A percentile compares a stretch with the other conserved stretches of the same genome.
Evolutionary conservation across 1,140 invertebrate genomes (phyloP).

Genomic region (Drepana arcuata): DNA sequence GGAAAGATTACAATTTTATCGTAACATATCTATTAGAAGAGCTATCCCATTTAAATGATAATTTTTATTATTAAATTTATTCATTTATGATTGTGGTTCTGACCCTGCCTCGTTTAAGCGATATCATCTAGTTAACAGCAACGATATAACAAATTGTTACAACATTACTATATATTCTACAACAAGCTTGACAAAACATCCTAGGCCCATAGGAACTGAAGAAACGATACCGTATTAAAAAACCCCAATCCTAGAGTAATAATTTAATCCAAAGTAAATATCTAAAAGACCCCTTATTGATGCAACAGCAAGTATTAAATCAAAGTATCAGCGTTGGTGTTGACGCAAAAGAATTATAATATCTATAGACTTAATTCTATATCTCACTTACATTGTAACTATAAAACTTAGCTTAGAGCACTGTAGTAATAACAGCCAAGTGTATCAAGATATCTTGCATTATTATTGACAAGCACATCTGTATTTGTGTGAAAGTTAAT

Average conservation of each 20-base stretch:
- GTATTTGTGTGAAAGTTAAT: neutral
- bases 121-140: conserved; percentile 44
- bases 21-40: conserved; percentile 24
- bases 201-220: conserved; percentile 66
- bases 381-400: conserved; percentile 49
- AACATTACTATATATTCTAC: conserved; percentile 24
- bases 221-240: conserved; percentile 35
- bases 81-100: conserved; percentile 51
- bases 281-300: conserved; percentile 10
- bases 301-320: neutral
- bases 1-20: too few species aligned
- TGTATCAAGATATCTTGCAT: too few species aligned
- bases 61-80: conserved; percentile 31
- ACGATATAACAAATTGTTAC: conserved; percentile 38
- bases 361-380: conserved; percentile 22
- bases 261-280: conserved; percentile 20
- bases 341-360: neutral
- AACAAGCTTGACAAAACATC: conserved; percentile 51
- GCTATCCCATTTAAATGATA: conserved; percentile 41
- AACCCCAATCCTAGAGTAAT: too few species aligned
- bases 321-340: neutral
- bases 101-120: conserved; percentile 68
- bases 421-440: conserved; percentile 40
- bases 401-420: conserved; percentile 46
- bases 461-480: too few species aligned